Conservation (phyloP, 2,113 vertebrate species). For the Anser brachyrhynchus region DNA sequence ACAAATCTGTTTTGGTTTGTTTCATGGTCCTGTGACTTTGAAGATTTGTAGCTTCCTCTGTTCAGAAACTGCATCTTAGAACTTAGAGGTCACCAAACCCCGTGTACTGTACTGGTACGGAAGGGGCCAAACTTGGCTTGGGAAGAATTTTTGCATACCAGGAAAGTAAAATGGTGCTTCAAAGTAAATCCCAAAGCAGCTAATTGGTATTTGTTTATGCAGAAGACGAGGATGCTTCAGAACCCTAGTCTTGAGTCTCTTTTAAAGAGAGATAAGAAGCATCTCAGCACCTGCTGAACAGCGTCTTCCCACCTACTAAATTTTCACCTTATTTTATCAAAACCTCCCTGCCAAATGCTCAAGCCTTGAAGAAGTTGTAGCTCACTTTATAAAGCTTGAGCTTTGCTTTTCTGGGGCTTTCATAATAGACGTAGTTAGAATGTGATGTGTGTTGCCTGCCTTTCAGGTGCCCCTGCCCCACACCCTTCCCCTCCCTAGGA, state of each 20-base stretch:
- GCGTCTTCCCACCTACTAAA: conserved; percentile 16
- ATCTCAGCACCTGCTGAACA: conserved; percentile 16
- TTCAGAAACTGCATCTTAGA: conserved; percentile 12
- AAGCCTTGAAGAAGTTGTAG: conserved; percentile 59
- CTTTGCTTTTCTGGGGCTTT: conserved; percentile 68
- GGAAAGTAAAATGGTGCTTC: conserved; percentile 11
- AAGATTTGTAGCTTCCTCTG: conserved; percentile 22
- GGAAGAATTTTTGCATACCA: conserved; percentile 40
- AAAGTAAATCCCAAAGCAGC: conserved; percentile 17
- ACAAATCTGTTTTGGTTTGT: conserved; percentile 32
- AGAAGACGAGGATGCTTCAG: conserved; percentile 13
- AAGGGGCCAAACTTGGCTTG: conserved; percentile 9
- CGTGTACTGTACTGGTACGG: background rate
- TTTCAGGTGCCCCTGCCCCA: conserved; percentile 94
- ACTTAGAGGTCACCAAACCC: background rate
- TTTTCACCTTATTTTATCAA: conserved; percentile 42
- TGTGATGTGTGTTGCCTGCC: conserved; percentile 80
- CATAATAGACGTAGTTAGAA: conserved; percentile 73
- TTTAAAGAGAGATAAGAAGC: background rate
- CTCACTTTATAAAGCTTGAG: conserved; percentile 51
- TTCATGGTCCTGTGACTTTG: conserved; percentile 4
- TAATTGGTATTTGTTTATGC: conserved; percentile 35
- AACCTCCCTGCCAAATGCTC: conserved; percentile 61
- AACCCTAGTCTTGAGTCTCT: conserved; percentile 32
- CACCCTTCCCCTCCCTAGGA: conserved; percentile 89